Evolutionary conservation across 2,113 vertebrate species (phyloP).

Genomic region (Melanostigma gelatinosum): DNA sequence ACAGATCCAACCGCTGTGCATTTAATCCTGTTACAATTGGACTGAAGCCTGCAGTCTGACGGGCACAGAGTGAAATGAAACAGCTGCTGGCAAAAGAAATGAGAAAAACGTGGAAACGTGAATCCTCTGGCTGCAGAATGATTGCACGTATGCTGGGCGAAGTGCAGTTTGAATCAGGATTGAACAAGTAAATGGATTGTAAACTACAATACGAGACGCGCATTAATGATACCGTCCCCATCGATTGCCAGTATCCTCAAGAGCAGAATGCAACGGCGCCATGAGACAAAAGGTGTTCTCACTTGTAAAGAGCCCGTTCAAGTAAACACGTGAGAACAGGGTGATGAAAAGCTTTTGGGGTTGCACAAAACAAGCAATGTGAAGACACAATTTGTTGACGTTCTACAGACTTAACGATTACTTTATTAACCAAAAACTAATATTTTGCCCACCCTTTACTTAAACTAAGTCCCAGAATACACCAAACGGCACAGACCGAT

Average conservation of each 20-base stretch:
- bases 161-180: conserved; percentile 14
- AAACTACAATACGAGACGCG: neutral
- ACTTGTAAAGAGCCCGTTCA: neutral
- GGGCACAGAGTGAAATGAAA: conserved; percentile 25
- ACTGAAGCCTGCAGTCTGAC: conserved; percentile 21
- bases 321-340: neutral
- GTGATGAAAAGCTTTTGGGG: neutral
- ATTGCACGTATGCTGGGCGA: neutral
- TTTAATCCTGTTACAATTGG: conserved; percentile 57
- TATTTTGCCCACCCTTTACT: neutral
- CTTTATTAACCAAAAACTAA: neutral
- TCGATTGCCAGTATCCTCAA: neutral
- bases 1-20: conserved; percentile 27
- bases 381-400: neutral
- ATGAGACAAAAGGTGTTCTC: neutral
- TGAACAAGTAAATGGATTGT: conserved; percentile 5
- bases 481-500: neutral
- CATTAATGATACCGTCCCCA: conserved; percentile 2
- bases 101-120: neutral
- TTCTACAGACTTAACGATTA: neutral
- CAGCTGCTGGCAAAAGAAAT: conserved; percentile 12
- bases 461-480: neutral
- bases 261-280: neutral
- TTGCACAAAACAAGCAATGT: neutral
- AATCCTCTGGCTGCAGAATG: conserved; percentile 11